Evolutionary conservation across 2,888 invertebrate species (phyloP).

Genomic region (Scaptomyza reducta): DNA sequence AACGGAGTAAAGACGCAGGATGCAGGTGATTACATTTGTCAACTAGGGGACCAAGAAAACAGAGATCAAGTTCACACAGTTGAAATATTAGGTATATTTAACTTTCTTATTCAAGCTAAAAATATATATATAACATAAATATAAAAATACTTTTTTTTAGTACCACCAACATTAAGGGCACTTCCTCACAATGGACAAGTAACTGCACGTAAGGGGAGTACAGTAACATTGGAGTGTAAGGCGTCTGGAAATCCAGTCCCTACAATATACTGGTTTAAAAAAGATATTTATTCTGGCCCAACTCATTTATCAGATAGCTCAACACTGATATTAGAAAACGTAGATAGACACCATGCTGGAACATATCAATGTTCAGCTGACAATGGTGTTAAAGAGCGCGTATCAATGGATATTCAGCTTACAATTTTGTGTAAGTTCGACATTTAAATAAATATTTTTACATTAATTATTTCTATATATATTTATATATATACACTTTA

Average conservation of each 20-base stretch:
- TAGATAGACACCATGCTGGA: constrained; percentile 86
- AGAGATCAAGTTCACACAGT: constrained; percentile 90
- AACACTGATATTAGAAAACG: constrained; percentile 85
- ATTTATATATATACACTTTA: too few relatives aligned
- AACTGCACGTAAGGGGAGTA: constrained; percentile 88
- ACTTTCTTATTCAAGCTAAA: not conserved
- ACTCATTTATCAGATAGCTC: constrained; percentile 85
- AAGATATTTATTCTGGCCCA: constrained; percentile 84
- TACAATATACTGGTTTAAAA: constrained; percentile 89
- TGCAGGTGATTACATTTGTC: constrained; percentile 90
- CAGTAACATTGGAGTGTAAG: constrained; percentile 89
- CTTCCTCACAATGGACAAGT: constrained; percentile 88
- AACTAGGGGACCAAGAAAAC: constrained; percentile 89
- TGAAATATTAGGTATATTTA: constrained; percentile 86
- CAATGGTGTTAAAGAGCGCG: constrained; percentile 85
- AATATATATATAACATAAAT: constrained; percentile 3
- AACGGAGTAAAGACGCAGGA: constrained; percentile 89
- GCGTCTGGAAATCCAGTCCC: constrained; percentile 90
- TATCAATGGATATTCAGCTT: constrained; percentile 85
- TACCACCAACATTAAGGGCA: constrained; percentile 88
- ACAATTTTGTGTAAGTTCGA: constrained; percentile 85
- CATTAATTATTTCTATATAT: too few relatives aligned
- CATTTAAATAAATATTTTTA: not conserved
- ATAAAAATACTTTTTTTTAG: constrained; percentile 70
- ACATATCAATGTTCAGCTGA: constrained; percentile 86